Percentiles rank a stretch among this genome's conserved stretches.
Conservation (phyloP, 2,797 vertebrate genomes). For the Podarcis lilfordi region DNA sequence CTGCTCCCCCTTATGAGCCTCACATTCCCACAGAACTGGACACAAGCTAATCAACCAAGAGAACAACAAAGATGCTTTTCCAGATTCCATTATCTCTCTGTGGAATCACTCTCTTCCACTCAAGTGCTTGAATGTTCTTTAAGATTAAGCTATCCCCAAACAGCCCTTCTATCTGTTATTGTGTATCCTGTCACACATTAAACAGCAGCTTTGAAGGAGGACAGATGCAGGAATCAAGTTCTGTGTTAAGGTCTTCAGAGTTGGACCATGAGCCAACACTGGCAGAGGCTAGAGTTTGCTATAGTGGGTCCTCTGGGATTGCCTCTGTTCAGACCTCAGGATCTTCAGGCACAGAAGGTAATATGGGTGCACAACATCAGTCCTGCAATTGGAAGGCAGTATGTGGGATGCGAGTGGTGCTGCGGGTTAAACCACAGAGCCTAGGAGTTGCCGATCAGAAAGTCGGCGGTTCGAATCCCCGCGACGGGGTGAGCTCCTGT, state of each 20-base stretch:
- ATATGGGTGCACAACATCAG: neutral
- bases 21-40: conserved; percentile 22
- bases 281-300: neutral
- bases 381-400: neutral
- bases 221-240: neutral
- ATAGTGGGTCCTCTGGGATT: neutral
- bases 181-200: too few species aligned
- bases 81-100: conserved; percentile 29
- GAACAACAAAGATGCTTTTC: conserved; percentile 20
- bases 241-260: neutral
- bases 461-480: too few species aligned
- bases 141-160: too few species aligned
- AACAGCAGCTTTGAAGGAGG: neutral
- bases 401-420: too few species aligned
- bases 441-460: too few species aligned
- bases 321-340: neutral
- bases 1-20: too few species aligned
- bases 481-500: too few species aligned
- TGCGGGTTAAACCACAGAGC: too few species aligned
- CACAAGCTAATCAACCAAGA: neutral
- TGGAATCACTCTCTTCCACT: conserved; percentile 2
- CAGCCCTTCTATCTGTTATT: too few species aligned
- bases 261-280: neutral
- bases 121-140: too few species aligned
- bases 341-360: neutral